Percentiles rank a stretch among this genome's conserved stretches.
These are phyloP conservation scores for Lasioglossum villosulum DNA, from an alignment of 2,888 invertebrate species.

Conservation along the genomic window DNA sequence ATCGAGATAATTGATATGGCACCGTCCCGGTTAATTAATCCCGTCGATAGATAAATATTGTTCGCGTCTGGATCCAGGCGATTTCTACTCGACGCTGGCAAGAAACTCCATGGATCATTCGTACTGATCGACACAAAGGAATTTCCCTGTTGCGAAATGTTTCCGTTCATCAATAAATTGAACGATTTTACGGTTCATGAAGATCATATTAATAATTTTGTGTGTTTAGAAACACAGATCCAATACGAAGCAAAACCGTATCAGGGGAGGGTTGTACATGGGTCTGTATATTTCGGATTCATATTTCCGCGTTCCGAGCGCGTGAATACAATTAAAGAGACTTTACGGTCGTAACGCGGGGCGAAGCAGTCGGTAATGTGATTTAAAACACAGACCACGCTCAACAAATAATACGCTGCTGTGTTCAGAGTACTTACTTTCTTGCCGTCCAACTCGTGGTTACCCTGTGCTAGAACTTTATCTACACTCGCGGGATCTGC, in stretches of 20 bases:
- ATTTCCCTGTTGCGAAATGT: not conserved
- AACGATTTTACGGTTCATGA: not conserved
- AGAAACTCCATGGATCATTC: conserved; percentile 24
- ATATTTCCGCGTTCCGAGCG: not conserved
- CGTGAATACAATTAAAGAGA: not conserved
- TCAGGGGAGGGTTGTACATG: not conserved
- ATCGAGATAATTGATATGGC: conserved; percentile 65
- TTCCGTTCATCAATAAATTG: not conserved
- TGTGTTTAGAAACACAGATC: not conserved
- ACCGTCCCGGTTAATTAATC: conserved; percentile 60
- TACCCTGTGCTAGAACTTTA: conserved; percentile 99
- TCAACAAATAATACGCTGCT: not conserved
- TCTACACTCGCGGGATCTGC: conserved; percentile 99
- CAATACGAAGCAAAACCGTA: not conserved
- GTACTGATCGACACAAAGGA: not conserved
- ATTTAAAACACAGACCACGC: conserved; percentile 10
- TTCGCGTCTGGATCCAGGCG: conserved; percentile 23
- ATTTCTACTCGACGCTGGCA: conserved; percentile 38
- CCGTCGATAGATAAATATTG: conserved; percentile 59
- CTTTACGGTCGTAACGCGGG: not conserved
- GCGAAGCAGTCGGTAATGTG: not conserved
- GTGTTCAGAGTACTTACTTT: conserved; percentile 90
- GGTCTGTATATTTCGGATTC: not conserved
- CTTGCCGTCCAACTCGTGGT: conserved; percentile 99
- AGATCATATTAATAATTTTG: not conserved